phyloP scores from a whole-genome alignment of 2,888 invertebrate genomes.

The Amphipoea lucens region DNA sequence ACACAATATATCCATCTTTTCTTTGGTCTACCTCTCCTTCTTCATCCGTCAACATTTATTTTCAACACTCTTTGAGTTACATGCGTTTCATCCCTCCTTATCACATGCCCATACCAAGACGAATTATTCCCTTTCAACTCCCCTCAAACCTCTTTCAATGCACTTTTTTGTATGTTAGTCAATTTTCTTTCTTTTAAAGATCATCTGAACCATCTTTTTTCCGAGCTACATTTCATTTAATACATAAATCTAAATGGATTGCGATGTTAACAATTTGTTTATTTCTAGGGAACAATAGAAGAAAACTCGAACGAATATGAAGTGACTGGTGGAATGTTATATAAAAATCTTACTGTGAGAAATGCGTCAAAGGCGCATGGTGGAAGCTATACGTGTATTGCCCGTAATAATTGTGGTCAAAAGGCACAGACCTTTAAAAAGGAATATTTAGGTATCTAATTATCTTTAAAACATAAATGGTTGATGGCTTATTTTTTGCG shows the following conservation, averaged over 20 bases:
- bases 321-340: slow-evolving; percentile 68
- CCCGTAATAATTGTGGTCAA: slow-evolving; percentile 68
- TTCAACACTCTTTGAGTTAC: background rate
- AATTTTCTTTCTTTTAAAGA: too few species aligned
- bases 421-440: slow-evolving; percentile 58
- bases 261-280: slow-evolving; percentile 8
- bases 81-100: background rate
- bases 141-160: background rate
- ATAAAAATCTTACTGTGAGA: slow-evolving; percentile 74
- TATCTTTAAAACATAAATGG: background rate
- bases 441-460: slow-evolving; percentile 71
- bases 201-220: background rate
- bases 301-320: slow-evolving; percentile 48
- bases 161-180: too few species aligned
- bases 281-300: slow-evolving; percentile 51
- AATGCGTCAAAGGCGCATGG: slow-evolving; percentile 76
- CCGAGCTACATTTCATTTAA: background rate
- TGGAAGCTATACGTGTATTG: slow-evolving; percentile 77
- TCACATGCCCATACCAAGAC: background rate
- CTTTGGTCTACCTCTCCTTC: background rate
- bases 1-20: background rate
- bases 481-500: background rate
- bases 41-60: background rate
- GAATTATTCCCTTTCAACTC: background rate
- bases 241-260: background rate